Conservation (phyloP, 2,113 vertebrate species). For the Columbina picui region DNA sequence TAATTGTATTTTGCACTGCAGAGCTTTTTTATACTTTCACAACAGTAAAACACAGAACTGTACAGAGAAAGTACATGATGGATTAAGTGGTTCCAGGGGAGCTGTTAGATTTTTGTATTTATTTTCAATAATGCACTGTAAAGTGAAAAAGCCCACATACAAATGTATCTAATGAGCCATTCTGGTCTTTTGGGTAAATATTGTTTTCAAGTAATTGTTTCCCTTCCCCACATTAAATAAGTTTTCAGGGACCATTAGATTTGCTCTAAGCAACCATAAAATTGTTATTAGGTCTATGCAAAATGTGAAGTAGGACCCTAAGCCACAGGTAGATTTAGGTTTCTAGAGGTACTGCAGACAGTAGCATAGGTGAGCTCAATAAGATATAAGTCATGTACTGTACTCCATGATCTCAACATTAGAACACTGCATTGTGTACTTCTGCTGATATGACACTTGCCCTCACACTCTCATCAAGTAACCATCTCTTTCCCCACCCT, state of each 20-base stretch:
- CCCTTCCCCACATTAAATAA: background rate
- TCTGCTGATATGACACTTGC: background rate
- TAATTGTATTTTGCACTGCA: background rate
- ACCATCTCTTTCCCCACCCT: background rate
- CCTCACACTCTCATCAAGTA: background rate
- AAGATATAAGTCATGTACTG: background rate
- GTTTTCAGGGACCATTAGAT: slow-evolving; percentile 13
- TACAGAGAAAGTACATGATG: slow-evolving; percentile 4
- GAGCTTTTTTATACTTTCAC: background rate
- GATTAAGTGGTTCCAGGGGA: slow-evolving; percentile 25
- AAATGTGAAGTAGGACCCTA: slow-evolving; percentile 2
- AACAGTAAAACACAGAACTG: background rate
- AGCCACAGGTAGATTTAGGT: background rate
- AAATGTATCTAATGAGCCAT: slow-evolving; percentile 24
- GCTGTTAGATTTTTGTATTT: slow-evolving; percentile 18
- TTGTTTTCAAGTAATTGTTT: slow-evolving; percentile 21
- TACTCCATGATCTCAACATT: background rate
- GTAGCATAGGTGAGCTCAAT: background rate
- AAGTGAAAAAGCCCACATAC: slow-evolving; percentile 9
- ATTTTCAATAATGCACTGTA: slow-evolving; percentile 26
- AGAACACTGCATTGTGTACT: background rate
- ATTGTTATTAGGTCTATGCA: slow-evolving; percentile 38
- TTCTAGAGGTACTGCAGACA: background rate
- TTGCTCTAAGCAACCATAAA: slow-evolving; percentile 26
- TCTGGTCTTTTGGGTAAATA: slow-evolving; percentile 17